Evolutionary conservation across 1,140 invertebrate genomes (phyloP), one percentile per base, ranked within the genome.

Genomic region (Aporrectodea caliginosa): DNA sequence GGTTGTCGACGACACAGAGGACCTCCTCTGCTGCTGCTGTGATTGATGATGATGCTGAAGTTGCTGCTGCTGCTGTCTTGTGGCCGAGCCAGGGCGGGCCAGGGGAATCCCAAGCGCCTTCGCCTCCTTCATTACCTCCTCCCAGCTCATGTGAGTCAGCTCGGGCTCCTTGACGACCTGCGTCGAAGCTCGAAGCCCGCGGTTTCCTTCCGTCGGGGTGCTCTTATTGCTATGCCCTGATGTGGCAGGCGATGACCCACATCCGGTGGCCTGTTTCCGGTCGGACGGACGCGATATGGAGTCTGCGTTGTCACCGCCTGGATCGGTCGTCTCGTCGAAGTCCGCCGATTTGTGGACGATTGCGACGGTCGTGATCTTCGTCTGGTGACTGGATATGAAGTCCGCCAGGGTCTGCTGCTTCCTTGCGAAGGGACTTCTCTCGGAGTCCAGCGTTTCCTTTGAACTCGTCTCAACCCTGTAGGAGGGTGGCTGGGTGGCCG

Each of bases 61-160:
- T 22, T 58, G 6, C 43, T 58, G 43, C 70, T 12, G 2, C 70
- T 72, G 2, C 70, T 6, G 2, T 27, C n/a, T n/a, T 16, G 34
- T 76, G 1, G 33, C 75, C 31, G 12, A 2, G 2, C 12, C 2
- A 14, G n/a, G 70, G 77, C 69, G 68, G 6, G 16, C 16, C 69
- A 70, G 70, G 22, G 77, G 77, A 35, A 78, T 78, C 2, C 77
- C 77, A 27, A 78, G 77, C 22, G 69, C 33, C 69, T 35, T 69
- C 16, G 77, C 77, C 69, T 78, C 77, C 32, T 31, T 71, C 77
- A 78, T 78, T 6, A 78, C 77, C 31, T 78, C 77, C 14, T 69
- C 77, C 77, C 77, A 78, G 16, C 30, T 33, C 77, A 78, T 78
- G 77, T 78, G 77, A 14, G 69, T 78, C 29, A 69, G 77, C n/a